Percentiles rank a stretch among this genome's conserved stretches.
These are phyloP conservation scores for Phyllotreta cruciferae DNA, from an alignment of 2,888 invertebrate genomes.

Conservation along the genomic window DNA sequence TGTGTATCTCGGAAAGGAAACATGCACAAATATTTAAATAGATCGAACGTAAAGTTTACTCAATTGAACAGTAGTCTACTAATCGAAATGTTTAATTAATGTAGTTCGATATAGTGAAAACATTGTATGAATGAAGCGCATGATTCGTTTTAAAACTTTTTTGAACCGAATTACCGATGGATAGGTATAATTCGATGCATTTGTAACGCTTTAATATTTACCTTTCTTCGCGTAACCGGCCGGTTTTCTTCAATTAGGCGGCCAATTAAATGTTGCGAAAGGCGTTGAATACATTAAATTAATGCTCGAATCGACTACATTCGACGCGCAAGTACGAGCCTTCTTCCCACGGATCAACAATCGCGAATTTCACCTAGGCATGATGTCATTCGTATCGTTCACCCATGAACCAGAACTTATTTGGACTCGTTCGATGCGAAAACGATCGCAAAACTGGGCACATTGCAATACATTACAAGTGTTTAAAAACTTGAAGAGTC, in stretches of 20 bases:
- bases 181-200: neutral
- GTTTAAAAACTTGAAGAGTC: neutral
- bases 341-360: constrained; percentile 34
- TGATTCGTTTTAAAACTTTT: too few species aligned
- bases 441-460: neutral
- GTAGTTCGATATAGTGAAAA: too few species aligned
- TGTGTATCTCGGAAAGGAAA: too few species aligned
- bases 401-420: constrained; percentile 32
- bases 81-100: too few species aligned
- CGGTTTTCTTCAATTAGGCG: constrained; percentile 24
- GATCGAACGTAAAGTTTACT: too few species aligned
- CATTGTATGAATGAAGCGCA: too few species aligned
- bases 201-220: constrained; percentile 1
- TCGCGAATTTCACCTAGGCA: constrained; percentile 39
- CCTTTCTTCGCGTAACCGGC: constrained; percentile 8
- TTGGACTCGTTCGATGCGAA: constrained; percentile 32
- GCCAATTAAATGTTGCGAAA: constrained; percentile 25
- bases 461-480: neutral
- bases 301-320: constrained; percentile 20
- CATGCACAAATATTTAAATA: too few species aligned
- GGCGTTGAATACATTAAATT: constrained; percentile 20
- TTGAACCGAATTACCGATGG: neutral
- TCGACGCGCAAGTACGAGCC: constrained; percentile 31
- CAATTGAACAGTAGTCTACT: too few species aligned
- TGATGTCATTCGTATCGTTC: constrained; percentile 39